These are phyloP conservation scores for Lutraria rhynchaena DNA, from an alignment of 1,140 invertebrate species.

Conservation along the genomic window DNA sequence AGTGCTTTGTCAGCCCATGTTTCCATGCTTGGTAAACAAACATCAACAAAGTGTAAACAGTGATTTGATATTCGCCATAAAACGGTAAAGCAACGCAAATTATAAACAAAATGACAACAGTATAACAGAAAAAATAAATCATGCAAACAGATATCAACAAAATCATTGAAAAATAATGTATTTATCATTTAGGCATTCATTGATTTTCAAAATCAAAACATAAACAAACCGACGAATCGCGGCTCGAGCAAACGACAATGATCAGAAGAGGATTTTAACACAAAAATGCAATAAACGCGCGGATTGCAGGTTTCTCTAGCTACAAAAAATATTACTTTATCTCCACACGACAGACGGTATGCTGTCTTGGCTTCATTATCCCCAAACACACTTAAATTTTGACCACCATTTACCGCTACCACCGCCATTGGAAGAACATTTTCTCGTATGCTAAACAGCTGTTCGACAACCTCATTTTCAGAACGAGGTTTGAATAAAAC, in stretches of 20 bases:
- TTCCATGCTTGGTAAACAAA: conserved; percentile 43
- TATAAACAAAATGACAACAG: too few species aligned
- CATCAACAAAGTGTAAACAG: conserved; percentile 25
- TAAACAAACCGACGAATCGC: conserved; percentile 27
- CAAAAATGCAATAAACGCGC: background rate
- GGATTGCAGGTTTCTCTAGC: background rate
- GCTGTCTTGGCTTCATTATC: conserved; percentile 10
- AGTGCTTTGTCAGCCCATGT: conserved; percentile 17
- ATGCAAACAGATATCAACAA: too few species aligned
- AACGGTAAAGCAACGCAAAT: background rate
- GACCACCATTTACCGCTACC: conserved; percentile 24
- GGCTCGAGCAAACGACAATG: conserved; percentile 5
- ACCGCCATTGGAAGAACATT: conserved; percentile 55
- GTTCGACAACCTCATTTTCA: conserved; percentile 53
- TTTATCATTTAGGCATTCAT: conserved; percentile 38
- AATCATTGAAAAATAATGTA: too few species aligned
- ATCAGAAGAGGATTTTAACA: background rate
- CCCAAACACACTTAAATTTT: conserved; percentile 13
- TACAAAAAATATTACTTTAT: background rate
- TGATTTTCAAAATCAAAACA: conserved; percentile 46
- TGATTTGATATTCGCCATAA: background rate
- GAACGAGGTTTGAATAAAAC: conserved; percentile 20
- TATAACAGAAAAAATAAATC: too few species aligned
- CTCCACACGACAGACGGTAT: background rate
- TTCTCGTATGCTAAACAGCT: conserved; percentile 63